Base-by-base conservation (phyloP, 92 coral and sea anemone genomes). In the Epizoanthus fatuus region DNA sequence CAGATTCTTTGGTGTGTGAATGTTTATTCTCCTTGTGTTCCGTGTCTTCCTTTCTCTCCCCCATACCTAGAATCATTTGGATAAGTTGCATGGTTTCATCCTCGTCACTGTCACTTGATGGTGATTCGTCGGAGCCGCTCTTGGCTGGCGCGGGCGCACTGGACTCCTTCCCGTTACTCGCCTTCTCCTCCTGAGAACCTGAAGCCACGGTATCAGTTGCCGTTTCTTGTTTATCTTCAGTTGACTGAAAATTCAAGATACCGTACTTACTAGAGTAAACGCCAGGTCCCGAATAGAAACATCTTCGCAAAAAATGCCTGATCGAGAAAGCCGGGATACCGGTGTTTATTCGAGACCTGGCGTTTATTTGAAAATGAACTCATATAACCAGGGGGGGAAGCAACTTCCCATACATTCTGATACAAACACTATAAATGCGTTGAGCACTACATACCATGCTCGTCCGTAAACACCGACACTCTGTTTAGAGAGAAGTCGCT, bases 211-310 rank as follows among this genome's bases (percentile, higher is more conserved):
- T 54, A 16, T 19, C 76, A 20, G 85, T 15, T 60, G 68, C 79
- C 4, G 75, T 90, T 17, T 90, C 72, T n/a, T 68, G 72, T 42
- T 74, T 49, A 12, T 1, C 53, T 49, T 49, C 53, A 49, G 13
- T 49, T 49, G 53, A 12, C 53, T 49, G 53, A 49, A 49, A 49
- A 49, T 8, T 49, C 13, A 49, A 49, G 13, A 49, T 49, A 49
- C 12, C 13, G 11, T 49, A 49, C 13, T 49, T 49, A 49, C 13
- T 8, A 2, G 11, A 49, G 13, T 12, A 49, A 8, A 49, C 2
- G 11, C 13, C 9, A 12, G 1, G 1, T 44, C 49, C 49, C 9
- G 49, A 44, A 9, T 29, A 44, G 9, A 44, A 44, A 5, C 49
- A 9, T 5, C 10, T 44, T 44, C 9, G 49, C n/a, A 44, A 44